phyloP scores from a whole-genome alignment of 1,140 invertebrate species.

The Apis mellifera region Amel_HAv3.1 CM009937.2:8913001-8913500 shows the following conservation, averaged over 20 bases:
- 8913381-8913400: constrained; percentile 71
- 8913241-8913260: constrained; percentile 76
- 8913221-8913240: constrained; percentile 63
- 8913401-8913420: constrained; percentile 71
- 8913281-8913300: constrained; percentile 64
- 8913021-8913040: constrained; percentile 78
- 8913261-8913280: constrained; percentile 75
- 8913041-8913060: constrained; percentile 83
- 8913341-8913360: constrained; percentile 71
- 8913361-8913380: constrained; percentile 75
- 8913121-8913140: constrained; percentile 65
- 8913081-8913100: constrained; percentile 68
- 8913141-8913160: constrained; percentile 77
- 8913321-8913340: constrained; percentile 77
- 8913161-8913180: constrained; percentile 78
- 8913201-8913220: constrained; percentile 63
- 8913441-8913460: constrained; percentile 9
- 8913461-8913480: constrained; percentile 72
- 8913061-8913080: constrained; percentile 82
- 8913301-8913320: constrained; percentile 77
- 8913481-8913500: constrained; percentile 84
- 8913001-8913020: constrained; percentile 79
- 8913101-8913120: constrained; percentile 78
- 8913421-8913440: constrained; percentile 74
- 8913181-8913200: constrained; percentile 73